A percentile compares a stretch with the other conserved stretches of the same genome.
These are phyloP conservation scores for Magallana angulata DNA, from an alignment of 1,140 invertebrate genomes.

Conservation along the genomic window DNA sequence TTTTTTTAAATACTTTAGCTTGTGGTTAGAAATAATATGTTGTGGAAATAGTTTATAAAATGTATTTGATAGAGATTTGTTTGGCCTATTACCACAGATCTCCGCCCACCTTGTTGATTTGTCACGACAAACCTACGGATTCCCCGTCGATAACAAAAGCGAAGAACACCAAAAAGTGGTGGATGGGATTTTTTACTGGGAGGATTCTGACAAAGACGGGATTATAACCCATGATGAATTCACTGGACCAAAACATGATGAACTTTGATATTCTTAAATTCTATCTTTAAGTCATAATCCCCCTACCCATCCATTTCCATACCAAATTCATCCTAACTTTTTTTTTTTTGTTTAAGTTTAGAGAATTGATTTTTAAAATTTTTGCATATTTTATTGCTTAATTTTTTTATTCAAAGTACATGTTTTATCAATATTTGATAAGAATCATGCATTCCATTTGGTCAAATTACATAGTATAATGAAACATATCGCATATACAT, in stretches of 20 bases:
- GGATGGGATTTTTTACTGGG: conserved; percentile 97
- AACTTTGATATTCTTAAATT: conserved; percentile 85
- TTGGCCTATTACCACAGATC: conserved; percentile 67
- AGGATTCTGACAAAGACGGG: conserved; percentile 83
- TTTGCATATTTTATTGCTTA: no score
- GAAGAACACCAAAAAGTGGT: conserved; percentile 83
- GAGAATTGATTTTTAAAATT: no score
- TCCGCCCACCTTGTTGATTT: conserved; percentile 38
- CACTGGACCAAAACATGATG: conserved; percentile 96
- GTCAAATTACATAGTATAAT: no score
- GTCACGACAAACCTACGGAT: conserved; percentile 48
- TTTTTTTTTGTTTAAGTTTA: neutral
- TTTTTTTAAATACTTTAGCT: no score
- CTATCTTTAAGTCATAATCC: neutral
- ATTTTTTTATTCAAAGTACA: no score
- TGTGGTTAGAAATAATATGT: no score
- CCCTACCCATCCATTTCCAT: neutral
- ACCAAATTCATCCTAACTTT: neutral
- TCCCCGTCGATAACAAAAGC: conserved; percentile 46
- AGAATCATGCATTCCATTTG: no score
- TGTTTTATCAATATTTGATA: no score
- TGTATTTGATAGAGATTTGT: neutral
- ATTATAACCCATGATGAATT: conserved; percentile 97
- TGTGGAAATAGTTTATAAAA: no score
- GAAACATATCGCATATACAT: no score